Evolutionary conservation across 2,888 invertebrate species (phyloP).

Genomic region (Lomographa bimaculata): DNA sequence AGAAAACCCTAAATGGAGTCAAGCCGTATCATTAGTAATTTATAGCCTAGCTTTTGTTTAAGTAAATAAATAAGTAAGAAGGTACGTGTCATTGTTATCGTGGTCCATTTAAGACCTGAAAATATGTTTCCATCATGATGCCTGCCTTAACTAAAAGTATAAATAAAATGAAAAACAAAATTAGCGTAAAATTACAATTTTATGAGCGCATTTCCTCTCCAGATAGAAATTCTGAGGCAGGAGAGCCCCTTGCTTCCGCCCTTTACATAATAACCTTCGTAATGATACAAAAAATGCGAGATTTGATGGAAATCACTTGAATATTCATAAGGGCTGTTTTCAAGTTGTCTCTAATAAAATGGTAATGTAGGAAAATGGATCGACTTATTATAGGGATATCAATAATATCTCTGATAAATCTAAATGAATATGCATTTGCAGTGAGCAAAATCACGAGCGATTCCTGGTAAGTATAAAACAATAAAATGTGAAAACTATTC

Average conservation of each 20-base stretch:
- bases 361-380: neutral
- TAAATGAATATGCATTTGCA: no score
- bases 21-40: no score
- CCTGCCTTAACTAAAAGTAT: no score
- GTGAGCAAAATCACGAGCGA: neutral
- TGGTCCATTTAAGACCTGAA: no score
- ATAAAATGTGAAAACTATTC: conserved; percentile 1
- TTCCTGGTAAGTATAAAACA: neutral
- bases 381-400: no score
- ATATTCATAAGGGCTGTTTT: conserved; percentile 28
- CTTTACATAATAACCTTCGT: conserved; percentile 58
- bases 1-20: no score
- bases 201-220: conserved; percentile 47
- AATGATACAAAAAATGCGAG: conserved; percentile 57
- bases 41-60: no score
- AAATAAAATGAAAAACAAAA: no score
- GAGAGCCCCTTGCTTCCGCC: conserved; percentile 42
- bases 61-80: no score
- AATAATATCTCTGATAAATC: no score
- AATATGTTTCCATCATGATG: no score
- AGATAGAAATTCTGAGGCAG: conserved; percentile 4
- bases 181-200: conserved; percentile 57
- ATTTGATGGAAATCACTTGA: conserved; percentile 34
- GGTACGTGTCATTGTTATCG: no score
- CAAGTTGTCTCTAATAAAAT: conserved; percentile 4